Evolutionary conservation across 2,888 invertebrate species (phyloP), one percentile per base, ranked within the genome.

Genomic region (Mantis religiosa): DNA sequence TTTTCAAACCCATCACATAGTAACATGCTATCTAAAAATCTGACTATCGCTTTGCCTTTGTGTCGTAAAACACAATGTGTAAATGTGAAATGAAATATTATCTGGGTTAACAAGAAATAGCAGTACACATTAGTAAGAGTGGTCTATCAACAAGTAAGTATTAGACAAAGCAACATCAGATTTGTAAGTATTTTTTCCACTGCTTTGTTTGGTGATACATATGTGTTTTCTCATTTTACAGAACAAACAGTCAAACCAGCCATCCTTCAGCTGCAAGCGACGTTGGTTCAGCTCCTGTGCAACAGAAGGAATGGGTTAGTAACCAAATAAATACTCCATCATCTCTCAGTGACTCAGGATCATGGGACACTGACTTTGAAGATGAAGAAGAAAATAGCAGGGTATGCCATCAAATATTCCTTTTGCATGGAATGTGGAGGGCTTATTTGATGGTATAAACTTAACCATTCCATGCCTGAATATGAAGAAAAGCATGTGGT

Each of bases 321-420:
- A 71, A 71, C 54, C 54, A 71, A 71, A 71, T 71, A 71, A 71
- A 28, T 90, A 91, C 9, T 25, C 28, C 87, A 87, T 34, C 90
- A 28, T 88, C 89, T 82, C 81, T 91, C 28, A 92, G 92, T 90
- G 93, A 93, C 88, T 91, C 90, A 9, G 92, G 91, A 85, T 92
- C 92, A 8, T 93, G 93, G 93, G 93, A 91, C n/a, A 92, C 93
- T 8, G 93, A 93, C 71, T 93, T 93, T 88, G 92, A 93, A 12
- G 92, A 93, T 87, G 89, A 89, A 54, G 27, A 71, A 71, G 54
- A 71, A 71, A 71, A 71, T 71, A 71, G 20, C 54, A 71, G 54
- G 54, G 54, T 71, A 71, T 71, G 54, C 54, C 54, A 71, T 71
- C 54, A 71, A 71, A 71, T 71, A 71, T 71, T 71, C 25, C 54